phyloP scores from a whole-genome alignment of 2,797 vertebrate species.

The Protosalanx chinensis region DNA sequence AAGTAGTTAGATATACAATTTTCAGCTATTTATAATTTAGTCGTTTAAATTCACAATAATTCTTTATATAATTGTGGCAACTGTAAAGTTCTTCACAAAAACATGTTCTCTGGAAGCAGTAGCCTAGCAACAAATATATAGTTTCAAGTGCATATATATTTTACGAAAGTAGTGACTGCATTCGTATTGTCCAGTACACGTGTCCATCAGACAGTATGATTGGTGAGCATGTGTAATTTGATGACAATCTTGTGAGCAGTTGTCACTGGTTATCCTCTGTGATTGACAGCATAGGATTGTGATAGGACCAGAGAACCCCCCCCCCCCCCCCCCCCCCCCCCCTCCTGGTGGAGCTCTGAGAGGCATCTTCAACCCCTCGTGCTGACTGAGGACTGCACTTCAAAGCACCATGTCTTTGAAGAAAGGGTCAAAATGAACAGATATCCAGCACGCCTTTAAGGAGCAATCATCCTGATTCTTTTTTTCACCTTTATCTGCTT shows the following conservation, averaged over 20 bases:
- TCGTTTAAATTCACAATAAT: background rate
- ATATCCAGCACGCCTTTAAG: conserved; percentile 39
- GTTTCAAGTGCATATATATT: no score
- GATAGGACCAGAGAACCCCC: background rate
- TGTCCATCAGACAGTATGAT: background rate
- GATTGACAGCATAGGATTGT: background rate
- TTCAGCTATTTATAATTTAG: no score
- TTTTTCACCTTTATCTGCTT: background rate
- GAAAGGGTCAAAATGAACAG: conserved; percentile 16
- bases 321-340: no score
- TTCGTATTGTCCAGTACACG: no score
- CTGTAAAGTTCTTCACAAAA: background rate
- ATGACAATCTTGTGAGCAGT: background rate
- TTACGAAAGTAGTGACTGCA: no score
- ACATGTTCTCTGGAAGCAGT: conserved; percentile 19
- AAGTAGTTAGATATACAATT: background rate
- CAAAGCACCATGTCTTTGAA: conserved; percentile 21
- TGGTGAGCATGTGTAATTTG: background rate
- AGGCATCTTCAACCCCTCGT: background rate
- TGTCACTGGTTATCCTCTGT: no score
- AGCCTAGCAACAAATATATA: conserved; percentile 48
- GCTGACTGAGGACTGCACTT: background rate
- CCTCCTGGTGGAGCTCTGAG: background rate
- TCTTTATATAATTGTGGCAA: background rate
- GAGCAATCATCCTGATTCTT: conserved; percentile 26